A percentile compares a stretch with the other conserved stretches of the same genome.
Evolutionary conservation across 2,113 vertebrate genomes (phyloP).

Genomic region (Plestiodon gilberti): DNA sequence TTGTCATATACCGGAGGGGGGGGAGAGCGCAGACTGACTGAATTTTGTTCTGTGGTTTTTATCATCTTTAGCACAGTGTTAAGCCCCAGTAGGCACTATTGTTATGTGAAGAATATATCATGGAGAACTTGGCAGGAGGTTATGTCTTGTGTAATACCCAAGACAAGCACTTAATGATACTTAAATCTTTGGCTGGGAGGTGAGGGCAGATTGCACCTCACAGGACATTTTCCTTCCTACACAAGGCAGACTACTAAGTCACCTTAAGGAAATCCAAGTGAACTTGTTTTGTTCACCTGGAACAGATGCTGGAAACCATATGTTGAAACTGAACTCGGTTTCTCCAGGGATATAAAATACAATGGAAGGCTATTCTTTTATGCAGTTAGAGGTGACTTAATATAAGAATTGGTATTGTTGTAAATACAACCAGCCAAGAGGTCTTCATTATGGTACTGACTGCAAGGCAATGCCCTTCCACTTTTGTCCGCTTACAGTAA

Average conservation of each 20-base stretch:
- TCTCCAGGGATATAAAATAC: slow-evolving; percentile 12
- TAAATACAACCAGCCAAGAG: slow-evolving; percentile 33
- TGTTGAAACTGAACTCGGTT: slow-evolving; percentile 3
- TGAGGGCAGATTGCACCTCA: neutral
- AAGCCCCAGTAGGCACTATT: neutral
- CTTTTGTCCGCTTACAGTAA: slow-evolving; percentile 40
- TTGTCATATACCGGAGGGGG: neutral
- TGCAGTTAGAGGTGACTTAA: slow-evolving; percentile 4
- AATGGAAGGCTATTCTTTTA: slow-evolving; percentile 3
- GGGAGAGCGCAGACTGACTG: neutral
- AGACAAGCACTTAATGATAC: slow-evolving; percentile 18
- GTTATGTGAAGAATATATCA: slow-evolving; percentile 13
- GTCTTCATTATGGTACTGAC: slow-evolving; percentile 18
- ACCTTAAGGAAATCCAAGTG: slow-evolving; percentile 16
- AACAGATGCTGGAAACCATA: slow-evolving; percentile 16
- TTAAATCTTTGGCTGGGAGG: neutral
- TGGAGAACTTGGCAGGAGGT: neutral
- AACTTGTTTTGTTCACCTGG: slow-evolving; percentile 34
- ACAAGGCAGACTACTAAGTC: neutral
- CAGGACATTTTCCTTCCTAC: slow-evolving; percentile 22
- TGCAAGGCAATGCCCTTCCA: slow-evolving; percentile 51
- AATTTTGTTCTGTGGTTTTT: slow-evolving; percentile 10
- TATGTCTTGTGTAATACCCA: neutral
- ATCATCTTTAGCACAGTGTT: slow-evolving; percentile 10
- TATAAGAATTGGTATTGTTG: slow-evolving; percentile 19